Percentiles rank a stretch among this genome's conserved stretches.
phyloP scores from a whole-genome alignment of 1,140 invertebrate genomes.

The Phymastichus coffea region DNA sequence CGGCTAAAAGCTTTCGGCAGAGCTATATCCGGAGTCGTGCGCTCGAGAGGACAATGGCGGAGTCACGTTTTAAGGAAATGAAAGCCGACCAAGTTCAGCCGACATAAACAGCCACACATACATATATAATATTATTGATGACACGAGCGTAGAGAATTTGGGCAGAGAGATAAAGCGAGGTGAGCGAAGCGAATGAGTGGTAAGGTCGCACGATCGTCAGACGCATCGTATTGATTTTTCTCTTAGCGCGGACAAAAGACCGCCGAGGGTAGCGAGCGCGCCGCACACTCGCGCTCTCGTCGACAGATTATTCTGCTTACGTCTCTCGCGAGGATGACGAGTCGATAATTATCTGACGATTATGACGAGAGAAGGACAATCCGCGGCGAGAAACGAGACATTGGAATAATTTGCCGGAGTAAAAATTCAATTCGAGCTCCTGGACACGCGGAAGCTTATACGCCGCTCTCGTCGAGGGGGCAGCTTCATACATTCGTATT shows the following conservation, averaged over 20 bases:
- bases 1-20: constrained; percentile 3
- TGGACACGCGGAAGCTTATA: no score
- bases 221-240: constrained; percentile 28
- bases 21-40: neutral
- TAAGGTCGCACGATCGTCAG: constrained; percentile 20
- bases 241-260: constrained; percentile 9
- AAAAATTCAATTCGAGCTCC: no score
- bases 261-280: no score
- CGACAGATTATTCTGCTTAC: neutral
- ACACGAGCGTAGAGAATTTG: neutral
- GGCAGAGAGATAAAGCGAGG: neutral
- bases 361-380: no score
- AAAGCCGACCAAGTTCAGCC: neutral
- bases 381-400: no score
- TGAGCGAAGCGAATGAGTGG: neutral
- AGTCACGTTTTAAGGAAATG: neutral
- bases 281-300: neutral
- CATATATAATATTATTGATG: neutral
- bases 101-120: no score
- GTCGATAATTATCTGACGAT: no score
- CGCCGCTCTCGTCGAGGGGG: neutral
- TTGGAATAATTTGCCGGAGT: no score
- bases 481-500: constrained; percentile 13
- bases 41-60: neutral
- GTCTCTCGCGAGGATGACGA: no score